Percentiles rank a stretch among this genome's conserved stretches.
phyloP scores from a whole-genome alignment of 2,888 invertebrate species.

The Nowickia ferox region DNA sequence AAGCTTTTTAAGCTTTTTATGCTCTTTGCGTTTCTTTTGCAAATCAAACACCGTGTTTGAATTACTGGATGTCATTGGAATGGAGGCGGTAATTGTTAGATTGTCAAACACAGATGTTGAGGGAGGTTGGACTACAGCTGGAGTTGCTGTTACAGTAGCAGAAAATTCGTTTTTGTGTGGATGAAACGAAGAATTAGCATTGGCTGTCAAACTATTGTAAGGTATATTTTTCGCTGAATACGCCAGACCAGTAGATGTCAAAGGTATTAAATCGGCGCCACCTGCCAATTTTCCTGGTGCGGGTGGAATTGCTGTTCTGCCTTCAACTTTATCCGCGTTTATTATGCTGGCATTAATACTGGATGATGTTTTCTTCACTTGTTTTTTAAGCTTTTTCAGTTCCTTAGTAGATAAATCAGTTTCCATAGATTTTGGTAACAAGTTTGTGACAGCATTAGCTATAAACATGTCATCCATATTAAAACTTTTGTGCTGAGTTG shows the following conservation, averaged over 20 bases:
- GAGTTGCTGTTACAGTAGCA: background rate
- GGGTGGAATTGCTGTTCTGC: background rate
- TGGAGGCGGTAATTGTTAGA: conserved; percentile 60
- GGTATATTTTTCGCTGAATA: conserved; percentile 77
- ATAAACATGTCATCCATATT: conserved; percentile 71
- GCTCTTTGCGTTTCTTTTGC: conserved; percentile 83
- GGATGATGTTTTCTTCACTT: conserved; percentile 58
- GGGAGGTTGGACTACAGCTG: background rate
- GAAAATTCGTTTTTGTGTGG: conserved; percentile 57
- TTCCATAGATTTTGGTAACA: conserved; percentile 38
- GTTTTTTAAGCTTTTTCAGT: conserved; percentile 64
- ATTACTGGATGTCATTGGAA: conserved; percentile 41
- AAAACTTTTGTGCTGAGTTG: conserved; percentile 35
- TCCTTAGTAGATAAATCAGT: conserved; percentile 59
- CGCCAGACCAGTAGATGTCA: conserved; percentile 76
- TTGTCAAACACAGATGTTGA: conserved; percentile 59
- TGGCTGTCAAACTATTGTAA: conserved; percentile 75
- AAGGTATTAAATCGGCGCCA: conserved; percentile 80
- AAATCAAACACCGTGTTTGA: conserved; percentile 56
- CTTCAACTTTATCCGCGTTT: conserved; percentile 51
- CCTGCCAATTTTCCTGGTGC: conserved; percentile 76
- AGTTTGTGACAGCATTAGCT: conserved; percentile 33
- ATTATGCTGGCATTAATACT: conserved; percentile 50
- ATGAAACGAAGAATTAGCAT: conserved; percentile 65
- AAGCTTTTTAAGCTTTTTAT: conserved; percentile 85